Conservation (phyloP, 2,113 vertebrate genomes). For the Bubo scandiacus region DNA sequence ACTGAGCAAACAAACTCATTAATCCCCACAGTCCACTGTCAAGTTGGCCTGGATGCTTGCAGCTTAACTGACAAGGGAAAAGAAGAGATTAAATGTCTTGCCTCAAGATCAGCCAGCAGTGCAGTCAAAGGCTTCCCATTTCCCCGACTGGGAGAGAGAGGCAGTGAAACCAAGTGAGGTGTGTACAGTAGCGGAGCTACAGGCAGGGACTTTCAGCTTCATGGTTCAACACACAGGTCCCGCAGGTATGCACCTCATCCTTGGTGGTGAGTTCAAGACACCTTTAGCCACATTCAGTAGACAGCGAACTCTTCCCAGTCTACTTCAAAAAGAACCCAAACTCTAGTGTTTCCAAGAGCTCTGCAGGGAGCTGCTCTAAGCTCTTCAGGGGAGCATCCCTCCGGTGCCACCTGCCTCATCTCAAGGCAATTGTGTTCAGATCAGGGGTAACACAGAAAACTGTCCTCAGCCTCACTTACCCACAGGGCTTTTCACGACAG, state of each 20-base stretch:
- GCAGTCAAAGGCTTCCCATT: neutral
- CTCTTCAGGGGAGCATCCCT: neutral
- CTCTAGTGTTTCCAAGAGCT: neutral
- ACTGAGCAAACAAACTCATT: neutral
- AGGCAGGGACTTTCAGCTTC: neutral
- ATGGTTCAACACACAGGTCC: neutral
- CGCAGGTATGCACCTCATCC: fast-evolving
- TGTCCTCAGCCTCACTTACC: neutral
- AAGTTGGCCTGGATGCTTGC: neutral
- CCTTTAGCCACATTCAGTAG: neutral
- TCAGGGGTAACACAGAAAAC: neutral
- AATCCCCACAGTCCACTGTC: neutral
- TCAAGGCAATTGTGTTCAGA: neutral
- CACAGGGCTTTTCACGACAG: fast-evolving
- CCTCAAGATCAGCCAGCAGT: neutral
- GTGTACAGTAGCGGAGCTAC: fast-evolving
- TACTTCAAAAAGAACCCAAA: neutral
- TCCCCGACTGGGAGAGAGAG: neutral
- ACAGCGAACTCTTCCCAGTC: neutral
- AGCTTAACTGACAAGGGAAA: neutral
- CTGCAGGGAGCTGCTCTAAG: neutral
- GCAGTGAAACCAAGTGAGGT: neutral
- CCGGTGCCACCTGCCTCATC: neutral
- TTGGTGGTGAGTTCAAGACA: neutral
- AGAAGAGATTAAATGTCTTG: conserved; percentile 8